Evolutionary conservation across 1,140 invertebrate species (phyloP).

Genomic region (Lordiphosa collinella): DNA sequence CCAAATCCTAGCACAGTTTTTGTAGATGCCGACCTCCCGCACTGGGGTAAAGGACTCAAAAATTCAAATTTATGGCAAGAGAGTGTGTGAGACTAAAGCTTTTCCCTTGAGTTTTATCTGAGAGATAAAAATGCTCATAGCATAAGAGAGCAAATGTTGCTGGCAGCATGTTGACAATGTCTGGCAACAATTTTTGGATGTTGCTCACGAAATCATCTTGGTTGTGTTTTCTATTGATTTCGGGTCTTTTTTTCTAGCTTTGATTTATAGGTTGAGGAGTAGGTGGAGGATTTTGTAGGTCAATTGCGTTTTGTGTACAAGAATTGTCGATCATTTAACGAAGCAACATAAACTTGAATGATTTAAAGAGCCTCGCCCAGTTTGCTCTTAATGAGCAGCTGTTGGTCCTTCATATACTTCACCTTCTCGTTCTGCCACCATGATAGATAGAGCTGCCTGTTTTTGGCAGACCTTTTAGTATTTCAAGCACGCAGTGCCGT

Average conservation of each 20-base stretch:
- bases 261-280: conserved; percentile 18
- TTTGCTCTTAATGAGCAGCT: conserved; percentile 41
- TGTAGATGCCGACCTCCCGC: conserved; percentile 18
- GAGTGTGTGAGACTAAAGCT: conserved; percentile 26
- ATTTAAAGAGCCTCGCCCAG: conserved; percentile 10
- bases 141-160: conserved; percentile 10
- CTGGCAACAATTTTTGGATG: conserved; percentile 18
- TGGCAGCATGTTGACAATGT: conserved; percentile 15
- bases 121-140: not conserved
- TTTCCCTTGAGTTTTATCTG: conserved; percentile 15
- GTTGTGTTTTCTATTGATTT: conserved; percentile 32
- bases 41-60: conserved; percentile 7
- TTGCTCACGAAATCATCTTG: conserved; percentile 1
- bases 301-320: no score
- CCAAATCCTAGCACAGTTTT: conserved; percentile 16
- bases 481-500: conserved; percentile 48
- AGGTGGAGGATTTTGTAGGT: conserved; percentile 24
- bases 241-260: conserved; percentile 29
- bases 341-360: conserved; percentile 24
- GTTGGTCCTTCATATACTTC: conserved; percentile 16
- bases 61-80: conserved; percentile 33
- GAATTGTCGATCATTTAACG: no score
- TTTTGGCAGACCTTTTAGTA: conserved; percentile 52
- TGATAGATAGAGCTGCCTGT: conserved; percentile 46
- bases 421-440: not conserved